Evolutionary conservation across 2,113 vertebrate genomes (phyloP), one percentile per base, ranked within the genome.

Genomic region (Psilopsiagon aymara): DNA sequence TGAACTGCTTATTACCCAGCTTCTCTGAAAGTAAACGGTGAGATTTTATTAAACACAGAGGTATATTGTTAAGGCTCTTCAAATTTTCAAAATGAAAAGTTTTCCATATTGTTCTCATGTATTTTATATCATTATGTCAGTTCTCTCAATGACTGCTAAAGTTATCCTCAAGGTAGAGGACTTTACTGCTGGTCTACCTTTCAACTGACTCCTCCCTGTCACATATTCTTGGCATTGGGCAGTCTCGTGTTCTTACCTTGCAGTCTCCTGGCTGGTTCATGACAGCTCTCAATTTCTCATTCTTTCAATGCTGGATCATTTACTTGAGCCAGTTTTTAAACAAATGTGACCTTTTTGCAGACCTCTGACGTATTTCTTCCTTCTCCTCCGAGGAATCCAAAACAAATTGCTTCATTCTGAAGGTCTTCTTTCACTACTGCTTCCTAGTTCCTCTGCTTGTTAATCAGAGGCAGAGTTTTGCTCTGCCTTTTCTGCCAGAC

Each of bases 341-440:
- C 63, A 67, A 78, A 37, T 81, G 49, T 67, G 59, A 81, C 64
- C 49, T 77, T 92, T 85, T 80, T 83, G 13, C 47, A 93, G 92
- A 76, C 52, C 35, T 93, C 52, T 88, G 47, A 47, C 47, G 20
- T 73, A 41, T 94, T 88, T 95, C 64, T 90, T 93, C 47, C 68
- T 86, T 70, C 80, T 84, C 21, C 81, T 84, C 53, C 44, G n/a
- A 75, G 67, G 75, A 88, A 90, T 77, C 59, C 39, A 86, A 88
- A 85, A 93, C 49, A 88, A 93, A 93, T 81, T 81, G 46, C 51
- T 86, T 91, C 90, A 39, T 88, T 88, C 47, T 84, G 44, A 91
- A 91, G 69, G 83, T 76, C 35, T 60, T 88, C 39, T 70, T 95
- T 94, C 69, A 43, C 43, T 78, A 29, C 21, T 43, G 31, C 64